Conservation (phyloP, 1,140 invertebrate genomes). For the Drosophila baimaii region DNA sequence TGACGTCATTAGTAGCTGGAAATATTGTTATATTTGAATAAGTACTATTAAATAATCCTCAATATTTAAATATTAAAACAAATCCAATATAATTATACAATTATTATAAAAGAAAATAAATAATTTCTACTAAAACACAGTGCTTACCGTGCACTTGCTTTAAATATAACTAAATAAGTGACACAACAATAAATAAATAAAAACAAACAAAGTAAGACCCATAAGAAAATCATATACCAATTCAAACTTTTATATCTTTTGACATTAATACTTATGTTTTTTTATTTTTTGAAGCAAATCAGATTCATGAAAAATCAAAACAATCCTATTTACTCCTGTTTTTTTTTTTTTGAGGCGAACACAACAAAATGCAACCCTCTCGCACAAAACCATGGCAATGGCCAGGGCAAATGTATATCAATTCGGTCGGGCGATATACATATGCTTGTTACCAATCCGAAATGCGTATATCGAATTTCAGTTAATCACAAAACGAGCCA, state of each 20-base stretch:
- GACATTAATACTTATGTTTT: background rate
- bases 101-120: no score
- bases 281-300: background rate
- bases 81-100: no score
- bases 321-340: slow-evolving; percentile 2
- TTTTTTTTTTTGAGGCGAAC: background rate
- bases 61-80: no score
- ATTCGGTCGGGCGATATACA: slow-evolving; percentile 16
- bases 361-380: background rate
- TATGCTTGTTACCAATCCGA: slow-evolving; percentile 33
- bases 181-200: no score
- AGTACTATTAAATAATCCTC: no score
- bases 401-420: background rate
- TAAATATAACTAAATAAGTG: background rate
- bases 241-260: background rate
- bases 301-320: slow-evolving; percentile 8
- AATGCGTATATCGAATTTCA: slow-evolving; percentile 52
- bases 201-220: no score
- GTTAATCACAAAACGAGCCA: slow-evolving; percentile 52
- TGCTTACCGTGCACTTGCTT: no score
- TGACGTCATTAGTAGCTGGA: no score
- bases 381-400: background rate
- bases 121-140: no score
- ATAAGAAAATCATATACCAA: background rate
- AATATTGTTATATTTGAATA: no score